Evolutionary conservation across 2,888 invertebrate species (phyloP).

Genomic region (Stenchaetothrips biformis): DNA sequence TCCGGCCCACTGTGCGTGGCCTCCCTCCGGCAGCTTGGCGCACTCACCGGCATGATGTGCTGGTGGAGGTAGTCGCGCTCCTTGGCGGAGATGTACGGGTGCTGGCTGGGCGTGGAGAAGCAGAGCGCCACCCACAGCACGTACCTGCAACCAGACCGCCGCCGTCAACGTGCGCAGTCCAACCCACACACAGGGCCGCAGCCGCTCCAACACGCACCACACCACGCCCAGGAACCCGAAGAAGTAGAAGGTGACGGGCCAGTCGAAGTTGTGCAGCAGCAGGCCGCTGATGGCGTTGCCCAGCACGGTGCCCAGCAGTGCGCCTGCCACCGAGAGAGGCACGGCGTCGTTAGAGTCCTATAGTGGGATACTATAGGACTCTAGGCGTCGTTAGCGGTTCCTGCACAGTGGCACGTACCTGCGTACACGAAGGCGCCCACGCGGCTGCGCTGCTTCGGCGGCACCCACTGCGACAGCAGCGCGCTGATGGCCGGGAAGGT

Average conservation of each 20-base stretch:
- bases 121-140: constrained; percentile 48
- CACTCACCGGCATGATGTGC: constrained; percentile 30
- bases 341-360: no score
- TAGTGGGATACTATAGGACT: not conserved
- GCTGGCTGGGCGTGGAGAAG: constrained; percentile 57
- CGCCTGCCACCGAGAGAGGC: constrained; percentile 36
- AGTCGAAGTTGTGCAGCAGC: constrained; percentile 43
- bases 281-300: constrained; percentile 39
- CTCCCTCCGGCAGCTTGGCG: no score
- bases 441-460: constrained; percentile 44
- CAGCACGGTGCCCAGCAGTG: constrained; percentile 40
- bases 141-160: constrained; percentile 43
- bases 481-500: constrained; percentile 48
- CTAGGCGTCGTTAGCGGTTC: not conserved
- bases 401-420: constrained; percentile 35
- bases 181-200: constrained; percentile 17
- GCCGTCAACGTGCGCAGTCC: no score
- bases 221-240: constrained; percentile 42
- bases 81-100: constrained; percentile 66
- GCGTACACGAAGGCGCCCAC: constrained; percentile 43
- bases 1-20: no score
- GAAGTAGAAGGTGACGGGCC: constrained; percentile 43
- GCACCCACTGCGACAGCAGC: constrained; percentile 45
- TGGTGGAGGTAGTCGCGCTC: constrained; percentile 51
- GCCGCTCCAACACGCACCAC: constrained; percentile 43